Base-by-base conservation (phyloP, 2,797 vertebrate genomes). In the Pristis pectinata region DNA sequence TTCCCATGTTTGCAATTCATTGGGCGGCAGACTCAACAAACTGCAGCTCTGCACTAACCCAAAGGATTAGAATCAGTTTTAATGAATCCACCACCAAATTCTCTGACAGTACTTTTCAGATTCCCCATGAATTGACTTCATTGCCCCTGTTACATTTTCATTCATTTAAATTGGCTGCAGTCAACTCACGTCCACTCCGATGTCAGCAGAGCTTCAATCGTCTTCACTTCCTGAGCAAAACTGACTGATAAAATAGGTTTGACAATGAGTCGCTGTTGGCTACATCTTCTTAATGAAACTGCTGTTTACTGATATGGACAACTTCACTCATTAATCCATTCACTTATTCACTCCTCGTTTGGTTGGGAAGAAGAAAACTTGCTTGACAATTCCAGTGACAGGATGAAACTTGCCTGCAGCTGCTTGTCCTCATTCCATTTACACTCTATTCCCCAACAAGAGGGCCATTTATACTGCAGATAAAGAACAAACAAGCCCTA, bases 251-350 rank as follows among this genome's bases (percentile, higher is more conserved):
- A 91, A 91, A 67, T 67, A n/a, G 87, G 19, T 67, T 67, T 67
- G 87, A 91, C 87, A 91, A 91, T 91, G 87, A 41, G n/a, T 91
- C 22, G 87, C 87, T 91, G 87, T 67, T 91, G 87, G 87, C 87
- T 24, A 67, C 61, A 41, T 37, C 37, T 37, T 67, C n/a, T 22
- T 24, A 91, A 91, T 67, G 61, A 67, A 91, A 91, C 87, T 41
- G 37, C 87, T 67, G 61, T 91, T 91, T 91, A 91, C 87, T 67
- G 87, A 41, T 67, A 91, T 67, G 87, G 59, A 41, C 87, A 67
- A 91, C 87, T 41, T 91, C 87, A 91, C 87, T 67, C 59, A 91
- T 67, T 91, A 91, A 64, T 67, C 61, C 61, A 67, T 91, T 91
- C 87, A 91, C 87, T 67, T 67, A 67, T 67, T 91, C 61, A 61